Base-by-base conservation (phyloP, 1,140 invertebrate genomes). In the Lordiphosa stackelbergi region DNA sequence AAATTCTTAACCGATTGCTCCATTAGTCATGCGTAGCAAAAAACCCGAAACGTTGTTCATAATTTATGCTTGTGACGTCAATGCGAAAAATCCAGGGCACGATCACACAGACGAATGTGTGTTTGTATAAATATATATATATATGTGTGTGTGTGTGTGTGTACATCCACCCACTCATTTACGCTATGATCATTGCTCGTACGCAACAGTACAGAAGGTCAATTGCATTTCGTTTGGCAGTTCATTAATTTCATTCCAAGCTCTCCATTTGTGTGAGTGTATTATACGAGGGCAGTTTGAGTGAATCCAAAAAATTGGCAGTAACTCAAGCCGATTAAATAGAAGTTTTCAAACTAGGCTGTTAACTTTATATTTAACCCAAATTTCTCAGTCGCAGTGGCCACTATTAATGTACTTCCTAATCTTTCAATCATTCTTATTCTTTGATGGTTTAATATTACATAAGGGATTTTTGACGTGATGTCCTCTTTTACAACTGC, bases 181-280 rank as follows among this genome's bases (percentile, higher is more conserved):
- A 43, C 19, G 34, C 51, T 36, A 31, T 31, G 28, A 31, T 31
- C 28, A 31, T 31, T 31, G 28, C 28, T 31, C 19, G 10, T 48
- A 28, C 35, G 13, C 31, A 55, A 35, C 16, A 53, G 60, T 54
- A 56, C 66, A 74, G 74, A 79, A 79, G 74, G 74, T 79, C 74
- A 79, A 79, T 79, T 79, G 75, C 75, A 79, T 71, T 79, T 79
- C 43, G 66, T 62, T 58, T 68, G 75, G 55, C 75, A 81, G 75
- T 79, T 75, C 75, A 79, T 79, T 81, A 74, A 79, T 79, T 74
- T 81, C 49, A 54, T 56, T 75, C 56, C 43, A 63, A 58, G 53
- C 54, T 40, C 43, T 66, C 38, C 8, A 8, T 31, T 8, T 31
- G 11, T 46, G 43, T 28, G 31, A 45, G 24, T 45, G 4, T 31